Base-by-base conservation (phyloP, 37 sponge, comb jelly and placozoan species). In the Chondrilla cf. caribensis region DNA sequence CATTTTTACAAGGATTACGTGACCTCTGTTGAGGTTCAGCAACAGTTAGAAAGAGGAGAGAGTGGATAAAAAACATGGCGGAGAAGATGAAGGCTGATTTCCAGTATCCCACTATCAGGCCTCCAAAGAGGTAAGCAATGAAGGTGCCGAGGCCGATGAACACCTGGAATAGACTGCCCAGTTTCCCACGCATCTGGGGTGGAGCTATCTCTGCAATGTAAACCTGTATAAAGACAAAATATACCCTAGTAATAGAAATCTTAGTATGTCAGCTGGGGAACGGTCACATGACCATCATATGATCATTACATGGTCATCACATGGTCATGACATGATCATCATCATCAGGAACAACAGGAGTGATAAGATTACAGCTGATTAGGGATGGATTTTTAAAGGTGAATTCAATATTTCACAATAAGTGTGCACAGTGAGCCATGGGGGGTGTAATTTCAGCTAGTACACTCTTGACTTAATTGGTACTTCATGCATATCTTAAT, bases 191-290 rank as follows among this genome's bases (percentile, higher is more conserved):
- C 14, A 40, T 35, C 36, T n/a, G 24, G 25, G 76, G 0, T 17
- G 76, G 76, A 1, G 76, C 41, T 3, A 73, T 7, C 40, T 73
- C 76, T 3, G 76, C 76, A 73, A 73, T 73, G 24, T 73, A 73
- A 15, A 42, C 43, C 76, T 73, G 24, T 25, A 73, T 19, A 18
- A 42, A 39, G 42, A 7, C 40, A 40, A 28, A 29, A n/a, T 35
- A 29, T 4, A 29, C 3, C 26, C 18, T 22, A 24, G 66, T 25
- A 22, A 14, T 25, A n/a, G n/a, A n/a, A n/a, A n/a, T n/a, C n/a
- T n/a, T n/a, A n/a, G n/a, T n/a, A n/a, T 18, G 17, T 54, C 15
- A 17, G 57, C 17, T 18, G 57, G 57, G 15, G 15, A 54, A 18
- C 15, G 17, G n/a, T 60, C 29, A 60, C 29, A 60, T 60, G 24